phyloP scores from a whole-genome alignment of 2,113 vertebrate species.

The Lota lota region DNA sequence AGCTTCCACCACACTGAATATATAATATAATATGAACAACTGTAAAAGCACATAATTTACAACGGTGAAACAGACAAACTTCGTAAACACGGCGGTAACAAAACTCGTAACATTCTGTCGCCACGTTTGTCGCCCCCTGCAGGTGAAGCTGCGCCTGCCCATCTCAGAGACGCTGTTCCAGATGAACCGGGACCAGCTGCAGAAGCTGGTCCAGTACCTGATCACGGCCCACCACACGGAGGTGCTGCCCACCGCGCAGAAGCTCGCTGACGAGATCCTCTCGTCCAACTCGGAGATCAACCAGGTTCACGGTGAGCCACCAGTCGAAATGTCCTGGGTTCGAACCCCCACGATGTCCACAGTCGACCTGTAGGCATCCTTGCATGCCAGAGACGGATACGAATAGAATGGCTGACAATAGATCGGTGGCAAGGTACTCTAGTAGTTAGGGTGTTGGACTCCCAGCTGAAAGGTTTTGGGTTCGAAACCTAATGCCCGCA shows the following conservation, averaged over 20 bases:
- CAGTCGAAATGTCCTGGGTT: neutral
- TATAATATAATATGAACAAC: no score
- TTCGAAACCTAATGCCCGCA: no score
- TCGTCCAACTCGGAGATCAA: slow-evolving; percentile 99
- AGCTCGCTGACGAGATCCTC: slow-evolving; percentile 97
- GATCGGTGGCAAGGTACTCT: no score
- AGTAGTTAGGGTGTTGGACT: no score
- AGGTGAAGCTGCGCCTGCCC: slow-evolving; percentile 95
- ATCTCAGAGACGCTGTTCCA: slow-evolving; percentile 99
- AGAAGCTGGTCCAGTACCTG: slow-evolving; percentile 98
- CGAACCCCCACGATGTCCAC: neutral
- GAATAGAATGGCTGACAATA: no score
- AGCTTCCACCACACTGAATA: no score
- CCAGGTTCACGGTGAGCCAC: slow-evolving; percentile 91
- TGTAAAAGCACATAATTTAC: no score
- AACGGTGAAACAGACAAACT: no score
- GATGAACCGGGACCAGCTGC: slow-evolving; percentile 98
- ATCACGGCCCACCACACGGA: slow-evolving; percentile 98
- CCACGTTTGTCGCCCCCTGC: slow-evolving; percentile 8
- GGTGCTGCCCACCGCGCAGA: slow-evolving; percentile 97
- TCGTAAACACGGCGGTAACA: neutral
- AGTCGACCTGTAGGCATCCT: neutral
- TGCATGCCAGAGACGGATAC: no score
- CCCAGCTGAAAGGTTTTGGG: no score
- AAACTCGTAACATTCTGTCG: neutral